Evolutionary conservation across 2,888 invertebrate genomes (phyloP).

Genomic region (Sarcophaga caerulescens): DNA sequence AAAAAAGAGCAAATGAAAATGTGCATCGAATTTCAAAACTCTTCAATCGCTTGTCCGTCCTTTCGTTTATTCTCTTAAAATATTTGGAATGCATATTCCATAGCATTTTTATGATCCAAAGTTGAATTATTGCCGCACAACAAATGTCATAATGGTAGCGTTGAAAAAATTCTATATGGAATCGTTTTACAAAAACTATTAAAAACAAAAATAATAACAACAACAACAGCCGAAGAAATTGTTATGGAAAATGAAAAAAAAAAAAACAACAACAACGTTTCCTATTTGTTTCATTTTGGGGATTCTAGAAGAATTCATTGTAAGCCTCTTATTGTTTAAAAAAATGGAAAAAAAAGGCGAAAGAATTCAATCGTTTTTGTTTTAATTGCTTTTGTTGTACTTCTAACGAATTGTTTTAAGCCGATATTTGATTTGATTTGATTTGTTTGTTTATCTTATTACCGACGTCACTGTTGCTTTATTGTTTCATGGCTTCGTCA

Average conservation of each 20-base stretch:
- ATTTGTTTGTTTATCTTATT: slow-evolving; percentile 7
- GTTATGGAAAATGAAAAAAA: slow-evolving; percentile 40
- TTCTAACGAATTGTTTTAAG: slow-evolving; percentile 28
- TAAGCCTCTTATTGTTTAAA: slow-evolving; percentile 54
- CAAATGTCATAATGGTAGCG: background rate
- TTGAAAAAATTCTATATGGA: slow-evolving; percentile 20
- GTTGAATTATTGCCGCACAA: slow-evolving; percentile 8
- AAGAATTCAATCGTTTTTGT: background rate
- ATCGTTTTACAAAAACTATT: slow-evolving; percentile 1
- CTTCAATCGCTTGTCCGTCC: background rate
- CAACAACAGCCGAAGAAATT: background rate
- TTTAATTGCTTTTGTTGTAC: slow-evolving; percentile 16
- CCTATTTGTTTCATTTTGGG: slow-evolving; percentile 3
- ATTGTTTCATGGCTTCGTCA: slow-evolving; percentile 20
- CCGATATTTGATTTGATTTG: slow-evolving; percentile 24
- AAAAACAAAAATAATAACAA: background rate
- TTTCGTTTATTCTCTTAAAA: background rate
- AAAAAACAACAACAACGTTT: background rate
- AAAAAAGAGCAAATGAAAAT: too few relatives aligned
- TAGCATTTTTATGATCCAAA: slow-evolving; percentile 62
- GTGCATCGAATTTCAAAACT: too few relatives aligned
- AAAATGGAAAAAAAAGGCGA: background rate
- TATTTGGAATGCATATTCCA: slow-evolving; percentile 58
- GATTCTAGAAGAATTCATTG: slow-evolving; percentile 34
- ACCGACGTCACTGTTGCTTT: background rate